Percentiles rank a stretch among this genome's conserved stretches.
Conservation (phyloP, 2,888 invertebrate genomes). For the Tethea ocularis region DNA sequence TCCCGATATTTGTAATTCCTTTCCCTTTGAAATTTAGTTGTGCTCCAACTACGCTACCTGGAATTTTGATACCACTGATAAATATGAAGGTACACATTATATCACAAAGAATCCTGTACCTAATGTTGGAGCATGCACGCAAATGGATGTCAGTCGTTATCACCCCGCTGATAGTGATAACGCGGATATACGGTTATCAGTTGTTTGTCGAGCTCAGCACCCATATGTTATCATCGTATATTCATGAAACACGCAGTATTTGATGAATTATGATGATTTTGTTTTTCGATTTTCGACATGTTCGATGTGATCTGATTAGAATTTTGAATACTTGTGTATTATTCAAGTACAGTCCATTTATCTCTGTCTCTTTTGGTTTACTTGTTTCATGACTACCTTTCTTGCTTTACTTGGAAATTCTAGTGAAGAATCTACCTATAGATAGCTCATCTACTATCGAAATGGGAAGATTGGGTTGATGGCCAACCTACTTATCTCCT, state of each 20-base stretch:
- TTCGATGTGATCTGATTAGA: not conserved
- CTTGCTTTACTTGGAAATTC: no score
- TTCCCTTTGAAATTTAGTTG: no score
- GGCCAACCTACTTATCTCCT: no score
- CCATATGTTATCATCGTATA: constrained; percentile 23
- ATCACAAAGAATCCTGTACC: constrained; percentile 15
- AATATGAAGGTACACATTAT: constrained; percentile 3
- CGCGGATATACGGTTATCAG: constrained; percentile 44
- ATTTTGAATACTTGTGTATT: not conserved
- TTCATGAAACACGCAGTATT: constrained; percentile 8
- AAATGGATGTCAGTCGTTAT: constrained; percentile 42
- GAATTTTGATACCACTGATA: not conserved
- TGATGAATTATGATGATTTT: not conserved
- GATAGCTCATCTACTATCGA: no score
- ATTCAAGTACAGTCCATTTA: no score
- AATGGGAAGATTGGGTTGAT: no score
- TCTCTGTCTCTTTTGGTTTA: no score
- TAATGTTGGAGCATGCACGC: constrained; percentile 29
- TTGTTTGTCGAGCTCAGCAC: constrained; percentile 45
- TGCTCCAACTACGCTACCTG: not conserved
- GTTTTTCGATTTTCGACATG: not conserved
- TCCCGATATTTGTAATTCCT: no score
- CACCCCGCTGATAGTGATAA: constrained; percentile 37
- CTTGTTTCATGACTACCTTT: no score
- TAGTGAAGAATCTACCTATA: no score